Conservation (phyloP, 2,888 invertebrate species). For the Thelaira solivaga region DNA sequence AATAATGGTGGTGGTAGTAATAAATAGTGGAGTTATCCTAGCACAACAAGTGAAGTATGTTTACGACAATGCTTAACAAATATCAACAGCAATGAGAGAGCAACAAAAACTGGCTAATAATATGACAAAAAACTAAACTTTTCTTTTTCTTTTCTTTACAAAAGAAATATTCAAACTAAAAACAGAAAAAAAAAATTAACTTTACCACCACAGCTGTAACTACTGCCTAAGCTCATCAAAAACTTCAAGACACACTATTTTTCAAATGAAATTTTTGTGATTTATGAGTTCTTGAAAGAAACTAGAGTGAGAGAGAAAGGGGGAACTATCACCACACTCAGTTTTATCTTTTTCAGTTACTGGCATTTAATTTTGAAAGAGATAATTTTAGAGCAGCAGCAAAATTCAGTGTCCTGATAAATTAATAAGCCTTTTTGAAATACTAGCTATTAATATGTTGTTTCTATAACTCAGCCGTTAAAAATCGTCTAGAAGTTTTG, state of each 20-base stretch:
- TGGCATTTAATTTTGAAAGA: background rate
- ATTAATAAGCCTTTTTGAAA: no score
- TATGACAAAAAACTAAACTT: slow-evolving; percentile 42
- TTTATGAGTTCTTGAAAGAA: background rate
- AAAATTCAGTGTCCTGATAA: no score
- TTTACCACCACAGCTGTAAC: background rate
- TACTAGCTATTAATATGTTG: no score
- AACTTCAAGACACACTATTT: background rate
- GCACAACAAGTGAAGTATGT: slow-evolving; percentile 51
- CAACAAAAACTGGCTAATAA: slow-evolving; percentile 41
- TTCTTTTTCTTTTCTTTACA: no score
- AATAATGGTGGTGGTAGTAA: no score
- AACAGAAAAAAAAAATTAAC: background rate
- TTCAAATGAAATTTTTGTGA: background rate
- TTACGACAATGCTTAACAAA: slow-evolving; percentile 10
- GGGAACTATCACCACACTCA: background rate
- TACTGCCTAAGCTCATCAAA: background rate
- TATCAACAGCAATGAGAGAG: background rate
- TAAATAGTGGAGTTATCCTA: slow-evolving; percentile 4
- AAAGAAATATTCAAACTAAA: slow-evolving; percentile 53
- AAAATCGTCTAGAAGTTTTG: no score
- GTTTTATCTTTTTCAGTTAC: background rate
- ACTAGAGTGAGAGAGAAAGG: background rate
- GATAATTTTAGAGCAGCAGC: background rate
- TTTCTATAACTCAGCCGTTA: no score